Base-by-base conservation (phyloP, 2,113 vertebrate genomes). In the Tupaia chinensis region DNA sequence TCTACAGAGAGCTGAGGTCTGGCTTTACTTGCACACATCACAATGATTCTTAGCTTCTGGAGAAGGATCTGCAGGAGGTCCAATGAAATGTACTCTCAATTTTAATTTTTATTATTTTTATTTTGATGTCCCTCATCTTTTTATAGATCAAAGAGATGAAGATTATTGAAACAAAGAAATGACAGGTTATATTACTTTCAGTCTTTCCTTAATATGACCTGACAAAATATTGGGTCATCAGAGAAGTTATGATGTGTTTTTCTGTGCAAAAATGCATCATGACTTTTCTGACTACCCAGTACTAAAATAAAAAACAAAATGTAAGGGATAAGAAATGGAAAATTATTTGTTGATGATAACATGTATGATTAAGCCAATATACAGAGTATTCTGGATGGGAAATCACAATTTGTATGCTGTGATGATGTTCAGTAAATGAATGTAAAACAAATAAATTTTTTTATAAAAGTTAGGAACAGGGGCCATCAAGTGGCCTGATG, bases 121-220 rank as follows among this genome's bases (percentile, higher is more conserved):
- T 87, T 63, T 22, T 29, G 19, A 58, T 66, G 34, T 20, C 70
- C 78, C 79, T 72, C 69, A 17, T 80, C 19, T 72, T 79, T 77
- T 90, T 19, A 89, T 19, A 70, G n/a, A 19, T 12, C 23, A 92
- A 73, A 93, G 34, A 34, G 32, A 65, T 66, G 32, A 56, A 86
- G 78, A 70, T n/a, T 54, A 93, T 72, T 58, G 27, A 87, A 88
- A 81, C 19, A 90, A 78, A 79, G 29, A 91, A 92, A 74, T 34
- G 66, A n/a, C 23, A 66, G 58, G 19, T 65, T 83, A 44, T 25
- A 88, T 3, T 54, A 60, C 7, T 65, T 72, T 73, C 4, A 25
- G 44, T 58, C 27, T 82, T 88, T 89, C 72, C 27, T 85, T 56
- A 82, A 44, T 4, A 68, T 61, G n/a, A 65, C 74, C 19, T 90